A percentile compares a stretch with the other conserved stretches of the same genome.
Evolutionary conservation across 2,113 vertebrate genomes (phyloP).

Genomic region (Lampris megalopsis): DNA sequence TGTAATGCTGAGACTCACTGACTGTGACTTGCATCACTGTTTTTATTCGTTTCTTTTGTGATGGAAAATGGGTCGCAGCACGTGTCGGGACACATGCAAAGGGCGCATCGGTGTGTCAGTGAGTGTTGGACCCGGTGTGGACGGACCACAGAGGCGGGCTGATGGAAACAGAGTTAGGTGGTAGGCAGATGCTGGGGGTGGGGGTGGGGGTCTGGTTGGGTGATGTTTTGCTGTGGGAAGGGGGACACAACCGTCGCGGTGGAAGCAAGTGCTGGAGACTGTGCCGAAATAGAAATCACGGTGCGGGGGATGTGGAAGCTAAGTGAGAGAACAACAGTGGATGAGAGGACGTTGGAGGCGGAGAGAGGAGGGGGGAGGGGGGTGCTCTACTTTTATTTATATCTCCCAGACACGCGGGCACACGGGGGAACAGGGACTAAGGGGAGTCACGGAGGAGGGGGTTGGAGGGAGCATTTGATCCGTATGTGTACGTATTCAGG

Average conservation of each 20-base stretch:
- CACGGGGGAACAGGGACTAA: slow-evolving; percentile 11
- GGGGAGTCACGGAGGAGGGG: slow-evolving; percentile 19
- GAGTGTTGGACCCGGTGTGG: neutral
- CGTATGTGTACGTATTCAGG: neutral
- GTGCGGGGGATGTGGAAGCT: slow-evolving; percentile 24
- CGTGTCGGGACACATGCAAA: slow-evolving; percentile 32
- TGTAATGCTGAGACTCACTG: neutral
- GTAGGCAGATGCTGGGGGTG: slow-evolving; percentile 42
- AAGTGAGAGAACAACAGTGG: slow-evolving; percentile 43
- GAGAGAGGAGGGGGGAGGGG: slow-evolving; percentile 35
- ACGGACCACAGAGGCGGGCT: slow-evolving; percentile 22
- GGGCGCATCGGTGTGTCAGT: neutral
- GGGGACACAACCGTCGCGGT: slow-evolving; percentile 47
- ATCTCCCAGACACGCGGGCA: slow-evolving; percentile 60
- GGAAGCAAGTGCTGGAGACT: slow-evolving; percentile 60
- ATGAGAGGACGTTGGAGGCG: slow-evolving; percentile 9
- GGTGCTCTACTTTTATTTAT: slow-evolving; percentile 76
- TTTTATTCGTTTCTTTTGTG: slow-evolving; percentile 54
- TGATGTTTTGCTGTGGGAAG: slow-evolving; percentile 70
- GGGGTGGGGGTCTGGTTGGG: slow-evolving; percentile 55
- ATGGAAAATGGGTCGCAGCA: slow-evolving; percentile 51
- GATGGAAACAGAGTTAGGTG: slow-evolving; percentile 45
- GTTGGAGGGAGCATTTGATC: slow-evolving; percentile 5
- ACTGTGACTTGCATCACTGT: slow-evolving; percentile 26
- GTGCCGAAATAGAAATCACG: slow-evolving; percentile 69